Conservation (phyloP, 92 coral and sea anemone species). For the Zoanthus sociatus region DNA sequence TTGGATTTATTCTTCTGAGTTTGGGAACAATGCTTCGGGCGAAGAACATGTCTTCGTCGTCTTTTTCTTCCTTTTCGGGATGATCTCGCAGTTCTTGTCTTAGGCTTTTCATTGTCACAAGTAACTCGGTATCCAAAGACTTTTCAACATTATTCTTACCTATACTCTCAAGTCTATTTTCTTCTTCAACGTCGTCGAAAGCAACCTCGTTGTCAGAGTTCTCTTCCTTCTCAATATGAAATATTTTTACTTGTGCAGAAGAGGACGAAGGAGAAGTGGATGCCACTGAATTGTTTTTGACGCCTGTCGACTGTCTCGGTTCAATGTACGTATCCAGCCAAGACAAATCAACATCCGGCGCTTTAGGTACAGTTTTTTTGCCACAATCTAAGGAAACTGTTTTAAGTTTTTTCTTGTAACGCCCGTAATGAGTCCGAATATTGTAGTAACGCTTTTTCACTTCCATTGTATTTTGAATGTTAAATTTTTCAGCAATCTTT, state of each 20-base stretch:
- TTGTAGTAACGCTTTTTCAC: slow-evolving; percentile 36
- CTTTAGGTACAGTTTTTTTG: not conserved
- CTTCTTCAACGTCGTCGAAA: slow-evolving; percentile 20
- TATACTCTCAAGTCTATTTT: not conserved
- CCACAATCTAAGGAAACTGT: slow-evolving; percentile 24
- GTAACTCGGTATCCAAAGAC: slow-evolving; percentile 17
- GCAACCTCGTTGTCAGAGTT: slow-evolving; percentile 34
- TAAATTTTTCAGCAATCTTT: slow-evolving; percentile 29
- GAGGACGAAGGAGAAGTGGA: slow-evolving; percentile 9
- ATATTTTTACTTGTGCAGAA: slow-evolving; percentile 7
- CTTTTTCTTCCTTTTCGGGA: slow-evolving; percentile 25
- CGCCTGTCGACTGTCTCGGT: not conserved
- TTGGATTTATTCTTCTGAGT: slow-evolving; percentile 36
- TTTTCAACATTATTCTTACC: slow-evolving; percentile 3
- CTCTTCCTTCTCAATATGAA: slow-evolving; percentile 32
- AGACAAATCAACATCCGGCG: slow-evolving; percentile 39
- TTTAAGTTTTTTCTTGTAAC: slow-evolving; percentile 45
- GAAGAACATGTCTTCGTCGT: slow-evolving; percentile 33
- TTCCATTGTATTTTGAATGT: slow-evolving; percentile 14
- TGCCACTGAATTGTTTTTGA: not conserved
- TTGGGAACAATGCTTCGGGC: slow-evolving; percentile 41
- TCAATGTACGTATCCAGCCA: slow-evolving; percentile 45
- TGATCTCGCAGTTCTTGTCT: slow-evolving; percentile 36
- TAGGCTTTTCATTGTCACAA: slow-evolving; percentile 28
- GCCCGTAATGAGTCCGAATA: slow-evolving; percentile 43